A percentile compares a stretch with the other conserved stretches of the same genome.
phyloP scores from a whole-genome alignment of 2,113 vertebrate genomes.

The Telmatochromis sp. region DNA sequence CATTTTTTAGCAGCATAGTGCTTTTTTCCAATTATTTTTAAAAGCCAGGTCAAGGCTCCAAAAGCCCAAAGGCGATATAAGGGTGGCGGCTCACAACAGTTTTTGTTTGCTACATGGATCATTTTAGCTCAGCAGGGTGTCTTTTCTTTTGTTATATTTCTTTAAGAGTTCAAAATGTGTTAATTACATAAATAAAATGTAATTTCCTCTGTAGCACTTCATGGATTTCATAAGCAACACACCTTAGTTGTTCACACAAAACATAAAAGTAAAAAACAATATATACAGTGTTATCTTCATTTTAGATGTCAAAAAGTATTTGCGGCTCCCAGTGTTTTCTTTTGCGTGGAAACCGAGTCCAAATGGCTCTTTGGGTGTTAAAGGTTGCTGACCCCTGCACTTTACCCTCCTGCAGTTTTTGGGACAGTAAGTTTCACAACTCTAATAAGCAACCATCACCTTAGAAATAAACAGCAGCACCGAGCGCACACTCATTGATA shows the following conservation, averaged over 20 bases:
- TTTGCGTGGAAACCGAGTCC: not conserved
- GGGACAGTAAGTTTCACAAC: not conserved
- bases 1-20: accelerated
- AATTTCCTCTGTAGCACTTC: not conserved
- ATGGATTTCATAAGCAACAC: not conserved
- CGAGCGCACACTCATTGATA: not conserved
- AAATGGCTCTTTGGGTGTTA: not conserved
- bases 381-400: not conserved
- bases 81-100: accelerated
- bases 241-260: not conserved
- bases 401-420: not conserved
- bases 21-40: too few species aligned
- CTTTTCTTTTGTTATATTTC: not conserved
- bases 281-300: not conserved
- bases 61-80: not conserved
- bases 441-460: not conserved
- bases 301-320: not conserved
- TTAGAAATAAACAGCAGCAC: not conserved
- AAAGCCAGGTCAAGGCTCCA: not conserved
- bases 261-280: not conserved
- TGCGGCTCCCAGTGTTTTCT: not conserved
- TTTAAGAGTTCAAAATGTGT: not conserved
- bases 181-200: not conserved
- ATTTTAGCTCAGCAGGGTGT: not conserved
- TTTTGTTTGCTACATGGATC: not conserved